Evolutionary conservation across 2,113 vertebrate species (phyloP).

Genomic region (Sporophila hypoxantha): DNA sequence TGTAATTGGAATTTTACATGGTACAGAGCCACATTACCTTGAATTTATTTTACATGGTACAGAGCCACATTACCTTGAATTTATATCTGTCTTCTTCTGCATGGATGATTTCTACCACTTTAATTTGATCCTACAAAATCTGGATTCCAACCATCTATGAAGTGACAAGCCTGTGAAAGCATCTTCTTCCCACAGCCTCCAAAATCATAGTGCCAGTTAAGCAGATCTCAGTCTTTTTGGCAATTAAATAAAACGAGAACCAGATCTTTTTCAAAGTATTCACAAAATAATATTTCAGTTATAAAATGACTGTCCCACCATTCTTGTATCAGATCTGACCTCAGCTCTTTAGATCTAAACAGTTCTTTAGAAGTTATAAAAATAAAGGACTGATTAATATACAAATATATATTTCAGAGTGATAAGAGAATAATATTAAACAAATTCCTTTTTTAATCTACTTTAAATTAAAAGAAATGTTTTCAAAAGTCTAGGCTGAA

Average conservation of each 20-base stretch:
- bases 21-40: not conserved
- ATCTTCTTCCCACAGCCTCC: conserved; percentile 27
- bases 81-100: not conserved
- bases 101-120: not conserved
- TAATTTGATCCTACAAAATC: not conserved
- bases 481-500: conserved; percentile 40
- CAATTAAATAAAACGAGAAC: conserved; percentile 33
- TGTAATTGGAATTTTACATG: not conserved
- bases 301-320: not conserved
- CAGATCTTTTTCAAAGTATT: conserved; percentile 29
- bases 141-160: not conserved
- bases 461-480: conserved; percentile 59
- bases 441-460: conserved; percentile 49
- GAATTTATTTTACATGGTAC: not conserved
- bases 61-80: not conserved
- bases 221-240: conserved; percentile 12
- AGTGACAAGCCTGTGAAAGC: not conserved
- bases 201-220: conserved; percentile 33
- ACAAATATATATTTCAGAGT: conserved; percentile 53
- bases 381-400: conserved; percentile 61
- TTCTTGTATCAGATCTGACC: conserved; percentile 41
- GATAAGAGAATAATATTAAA: conserved; percentile 48
- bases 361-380: conserved; percentile 40
- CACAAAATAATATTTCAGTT: conserved; percentile 22
- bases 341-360: conserved; percentile 42